Evolutionary conservation across 1,140 invertebrate species (phyloP), one percentile per base, ranked within the genome.

Genomic region (Drosophila dunni): DNA sequence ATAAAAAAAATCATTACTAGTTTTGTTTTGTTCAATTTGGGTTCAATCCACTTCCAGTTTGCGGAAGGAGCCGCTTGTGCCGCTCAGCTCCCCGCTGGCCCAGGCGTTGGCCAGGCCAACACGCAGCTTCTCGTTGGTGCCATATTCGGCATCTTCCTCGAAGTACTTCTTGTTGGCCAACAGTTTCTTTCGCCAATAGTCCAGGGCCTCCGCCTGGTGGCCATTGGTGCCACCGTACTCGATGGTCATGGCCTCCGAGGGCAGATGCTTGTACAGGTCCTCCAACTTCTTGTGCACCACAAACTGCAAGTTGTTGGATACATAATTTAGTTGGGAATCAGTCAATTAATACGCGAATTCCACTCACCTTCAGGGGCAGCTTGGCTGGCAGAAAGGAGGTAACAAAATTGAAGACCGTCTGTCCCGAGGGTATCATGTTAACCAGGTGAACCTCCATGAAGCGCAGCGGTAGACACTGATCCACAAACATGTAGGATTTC

Each of bases 151-250:
- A 46, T 94, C 93, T 61, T 93, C 91, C 10, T 93, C 75, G 61
- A 94, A 93, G 79, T 93, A 94, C 4, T 93, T 91, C 36, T 92
- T 83, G 60, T 92, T 84, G 8, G 81, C 90, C 45, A 88, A 75
- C 20, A 94, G 74, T 76, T 94, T 93, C 3, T 92, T 91, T 24
- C 93, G 93, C 94, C 94, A 94, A 29, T 93, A 78, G 38, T 93
- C 94, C 93, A 92, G 51, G 45, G 92, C 91, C 72, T 94, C 93
- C 38, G 56, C 83, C 15, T 93, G 63, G 0, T 93, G 78, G 29
- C 94, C 94, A 67, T 92, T 93, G 58, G 92, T 90, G 9, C 94
- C 94, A 1, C 94, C 94, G 60, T 93, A 94, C 68, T 95, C 94
- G 42, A 93, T 93, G 8, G 94, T 94, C 53, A 94, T 78, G 3